Percentiles rank a stretch among this genome's conserved stretches.
Evolutionary conservation across 2,888 invertebrate species (phyloP).

Genomic region (Diplazon laetatorius): DNA sequence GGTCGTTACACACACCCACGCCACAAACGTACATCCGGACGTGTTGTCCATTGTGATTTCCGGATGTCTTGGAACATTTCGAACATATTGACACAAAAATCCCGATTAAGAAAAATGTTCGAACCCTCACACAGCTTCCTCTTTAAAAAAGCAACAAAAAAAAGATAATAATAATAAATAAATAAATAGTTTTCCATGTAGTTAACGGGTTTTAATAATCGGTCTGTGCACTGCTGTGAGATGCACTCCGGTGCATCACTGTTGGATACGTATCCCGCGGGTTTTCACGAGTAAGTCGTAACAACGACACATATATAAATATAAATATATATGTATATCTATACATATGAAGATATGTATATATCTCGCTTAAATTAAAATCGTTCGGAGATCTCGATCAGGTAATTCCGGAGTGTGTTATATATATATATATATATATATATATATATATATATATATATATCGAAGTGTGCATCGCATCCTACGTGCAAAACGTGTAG

Average conservation of each 20-base stretch:
- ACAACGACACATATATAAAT: not conserved
- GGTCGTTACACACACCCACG: no score
- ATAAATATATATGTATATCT: not conserved
- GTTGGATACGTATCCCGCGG: not conserved
- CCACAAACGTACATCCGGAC: no score
- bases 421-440: slow-evolving; percentile 16
- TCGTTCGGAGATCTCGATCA: slow-evolving; percentile 50
- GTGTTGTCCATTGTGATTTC: no score
- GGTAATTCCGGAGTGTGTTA: slow-evolving; percentile 2
- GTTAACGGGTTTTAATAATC: slow-evolving; percentile 52
- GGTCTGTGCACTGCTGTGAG: slow-evolving; percentile 12
- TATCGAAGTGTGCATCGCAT: no score
- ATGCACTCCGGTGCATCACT: not conserved
- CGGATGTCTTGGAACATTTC: no score
- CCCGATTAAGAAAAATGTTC: no score
- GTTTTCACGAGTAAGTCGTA: not conserved
- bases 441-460: slow-evolving; percentile 26
- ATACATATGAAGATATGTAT: slow-evolving; percentile 19
- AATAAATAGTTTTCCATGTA: slow-evolving; percentile 1
- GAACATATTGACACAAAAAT: no score
- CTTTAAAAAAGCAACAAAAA: no score
- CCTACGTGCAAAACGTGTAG: not conserved
- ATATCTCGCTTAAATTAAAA: slow-evolving; percentile 52
- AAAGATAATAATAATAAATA: no score
- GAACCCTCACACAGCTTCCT: no score